Percentiles rank a stretch among this genome's conserved stretches.
phyloP scores from a whole-genome alignment of 2,888 invertebrate species.

The Nephrocerus scutellatus region DNA sequence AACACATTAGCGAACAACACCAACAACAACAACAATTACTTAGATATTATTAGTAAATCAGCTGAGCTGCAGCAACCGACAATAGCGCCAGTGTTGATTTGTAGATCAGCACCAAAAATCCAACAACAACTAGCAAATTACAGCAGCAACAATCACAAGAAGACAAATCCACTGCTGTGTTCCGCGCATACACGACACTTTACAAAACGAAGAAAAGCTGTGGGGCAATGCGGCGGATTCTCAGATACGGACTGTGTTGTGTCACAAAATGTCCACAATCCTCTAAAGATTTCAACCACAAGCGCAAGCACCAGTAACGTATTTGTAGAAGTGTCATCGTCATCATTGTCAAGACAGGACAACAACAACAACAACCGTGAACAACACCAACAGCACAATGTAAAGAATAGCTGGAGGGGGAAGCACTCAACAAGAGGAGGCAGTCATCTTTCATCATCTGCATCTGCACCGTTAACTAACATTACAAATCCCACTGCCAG shows the following conservation, averaged over 20 bases:
- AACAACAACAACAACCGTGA: background rate
- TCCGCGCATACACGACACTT: conserved; percentile 17
- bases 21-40: conserved; percentile 14
- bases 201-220: too few species aligned
- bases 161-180: conserved; percentile 3
- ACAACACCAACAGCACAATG: conserved; percentile 4
- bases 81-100: conserved; percentile 18
- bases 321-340: too few species aligned
- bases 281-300: too few species aligned
- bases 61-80: conserved; percentile 15
- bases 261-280: too few species aligned
- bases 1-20: conserved; percentile 16
- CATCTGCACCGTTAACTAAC: conserved; percentile 17
- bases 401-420: conserved; percentile 11
- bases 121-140: conserved; percentile 26
- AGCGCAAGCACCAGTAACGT: too few species aligned
- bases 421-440: too few species aligned
- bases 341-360: conserved; percentile 5
- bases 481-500: conserved; percentile 16
- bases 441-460: too few species aligned
- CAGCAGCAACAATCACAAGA: conserved; percentile 2
- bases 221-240: too few species aligned
- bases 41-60: conserved; percentile 5
- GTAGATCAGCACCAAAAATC: conserved; percentile 1
- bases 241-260: too few species aligned